Evolutionary conservation across 53 echinoderm and acorn worm genomes (phyloP).

Genomic region (Holothuria leucospilota): DNA sequence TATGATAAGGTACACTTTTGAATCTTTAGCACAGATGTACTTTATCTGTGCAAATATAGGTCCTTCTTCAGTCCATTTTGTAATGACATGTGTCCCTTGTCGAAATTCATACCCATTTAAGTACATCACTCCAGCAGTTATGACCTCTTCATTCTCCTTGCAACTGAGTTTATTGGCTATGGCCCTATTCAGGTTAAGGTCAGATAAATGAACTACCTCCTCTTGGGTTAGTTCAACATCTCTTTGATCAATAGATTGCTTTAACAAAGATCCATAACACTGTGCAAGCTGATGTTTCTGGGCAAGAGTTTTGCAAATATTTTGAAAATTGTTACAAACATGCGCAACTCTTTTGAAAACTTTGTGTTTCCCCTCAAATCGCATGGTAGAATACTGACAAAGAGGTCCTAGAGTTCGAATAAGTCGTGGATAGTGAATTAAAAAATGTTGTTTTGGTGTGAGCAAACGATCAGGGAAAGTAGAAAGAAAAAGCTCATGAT

Average conservation of each 20-base stretch:
- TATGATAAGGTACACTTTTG: neutral
- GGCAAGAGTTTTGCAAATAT: conserved; percentile 42
- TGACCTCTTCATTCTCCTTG: too few species aligned
- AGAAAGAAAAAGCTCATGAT: conserved; percentile 18
- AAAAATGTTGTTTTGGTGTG: conserved; percentile 61
- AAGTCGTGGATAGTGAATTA: conserved; percentile 39
- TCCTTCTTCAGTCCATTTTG: too few species aligned
- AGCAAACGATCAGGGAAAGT: conserved; percentile 24
- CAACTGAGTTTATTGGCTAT: too few species aligned
- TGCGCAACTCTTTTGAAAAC: conserved; percentile 24
- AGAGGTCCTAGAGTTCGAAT: conserved; percentile 52
- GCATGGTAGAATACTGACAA: conserved; percentile 37
- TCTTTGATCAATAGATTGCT: too few species aligned
- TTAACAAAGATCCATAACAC: too few species aligned
- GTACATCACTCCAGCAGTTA: too few species aligned
- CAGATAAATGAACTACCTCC: too few species aligned
- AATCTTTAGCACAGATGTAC: neutral
- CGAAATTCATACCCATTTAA: too few species aligned
- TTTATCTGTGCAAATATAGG: too few species aligned
- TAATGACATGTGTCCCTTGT: too few species aligned
- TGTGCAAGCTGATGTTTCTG: conserved; percentile 30
- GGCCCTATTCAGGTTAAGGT: too few species aligned
- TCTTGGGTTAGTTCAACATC: too few species aligned
- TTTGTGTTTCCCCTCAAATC: conserved; percentile 58
- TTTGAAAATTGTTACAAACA: conserved; percentile 31